phyloP scores from a whole-genome alignment of 2,888 invertebrate genomes.

The Apocheima hispidaria region DNA sequence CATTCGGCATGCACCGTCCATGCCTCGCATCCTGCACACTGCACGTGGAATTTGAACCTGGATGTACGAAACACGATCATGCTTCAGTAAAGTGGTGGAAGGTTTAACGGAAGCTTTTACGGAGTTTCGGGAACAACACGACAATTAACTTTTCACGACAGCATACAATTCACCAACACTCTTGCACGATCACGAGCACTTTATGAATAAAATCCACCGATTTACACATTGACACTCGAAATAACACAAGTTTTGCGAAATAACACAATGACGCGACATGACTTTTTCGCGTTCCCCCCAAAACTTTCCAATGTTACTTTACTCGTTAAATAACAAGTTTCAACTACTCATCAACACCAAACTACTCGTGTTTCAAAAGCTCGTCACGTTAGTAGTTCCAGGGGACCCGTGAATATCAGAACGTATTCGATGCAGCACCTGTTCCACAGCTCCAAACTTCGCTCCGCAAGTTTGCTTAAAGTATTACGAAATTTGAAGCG shows the following conservation, averaged over 20 bases:
- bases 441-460: conserved; percentile 72
- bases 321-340: neutral
- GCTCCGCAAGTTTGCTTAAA: conserved; percentile 77
- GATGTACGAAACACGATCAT: conserved; percentile 14
- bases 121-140: no score
- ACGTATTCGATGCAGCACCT: conserved; percentile 78
- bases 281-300: no score
- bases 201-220: no score
- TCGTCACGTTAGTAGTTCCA: conserved; percentile 54
- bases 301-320: neutral
- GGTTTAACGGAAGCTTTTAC: no score
- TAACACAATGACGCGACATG: no score
- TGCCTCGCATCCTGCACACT: conserved; percentile 20
- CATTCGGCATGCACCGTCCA: conserved; percentile 55
- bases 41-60: conserved; percentile 29
- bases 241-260: no score
- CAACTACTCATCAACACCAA: conserved; percentile 9
- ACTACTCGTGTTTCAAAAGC: conserved; percentile 16
- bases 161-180: no score
- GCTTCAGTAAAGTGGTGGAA: no score
- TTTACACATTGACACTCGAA: no score
- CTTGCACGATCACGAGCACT: no score
- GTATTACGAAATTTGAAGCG: conserved; percentile 79
- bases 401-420: conserved; percentile 64
- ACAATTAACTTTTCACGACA: no score